Conservation (phyloP, 2,888 invertebrate species). For the Stictocephala bisonia region DNA sequence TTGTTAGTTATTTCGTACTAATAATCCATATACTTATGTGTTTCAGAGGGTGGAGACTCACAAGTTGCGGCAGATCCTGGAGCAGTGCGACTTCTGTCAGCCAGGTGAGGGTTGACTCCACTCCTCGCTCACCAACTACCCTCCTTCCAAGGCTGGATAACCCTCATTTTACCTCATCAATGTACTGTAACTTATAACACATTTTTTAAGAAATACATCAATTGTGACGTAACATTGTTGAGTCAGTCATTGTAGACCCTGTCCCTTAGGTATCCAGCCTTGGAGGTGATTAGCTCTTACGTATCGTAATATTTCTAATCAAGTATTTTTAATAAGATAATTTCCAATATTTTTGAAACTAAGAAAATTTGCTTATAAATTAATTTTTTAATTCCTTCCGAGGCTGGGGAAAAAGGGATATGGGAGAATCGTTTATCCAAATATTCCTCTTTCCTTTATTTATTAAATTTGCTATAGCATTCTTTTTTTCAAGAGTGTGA, state of each 20-base stretch:
- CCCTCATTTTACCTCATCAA: conserved; percentile 25
- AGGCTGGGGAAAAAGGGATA: too few relatives aligned
- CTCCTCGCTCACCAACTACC: background rate
- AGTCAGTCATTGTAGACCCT: background rate
- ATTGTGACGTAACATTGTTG: conserved; percentile 11
- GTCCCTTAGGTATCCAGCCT: conserved; percentile 47
- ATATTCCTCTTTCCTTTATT: too few relatives aligned
- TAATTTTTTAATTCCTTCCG: too few relatives aligned
- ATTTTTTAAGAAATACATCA: conserved; percentile 34
- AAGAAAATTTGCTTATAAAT: too few relatives aligned
- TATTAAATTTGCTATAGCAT: too few relatives aligned
- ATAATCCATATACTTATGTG: too few relatives aligned
- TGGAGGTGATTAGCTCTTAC: conserved; percentile 26
- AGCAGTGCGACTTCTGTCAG: conserved; percentile 79
- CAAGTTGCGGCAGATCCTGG: conserved; percentile 75
- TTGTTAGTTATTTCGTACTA: too few relatives aligned
- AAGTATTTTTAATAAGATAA: too few relatives aligned
- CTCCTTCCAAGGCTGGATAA: conserved; percentile 57
- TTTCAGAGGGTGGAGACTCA: conserved; percentile 73
- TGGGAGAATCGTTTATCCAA: too few relatives aligned
- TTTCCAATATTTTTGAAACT: too few relatives aligned
- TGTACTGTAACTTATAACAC: conserved; percentile 4
- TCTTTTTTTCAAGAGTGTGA: too few relatives aligned
- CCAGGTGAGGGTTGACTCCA: conserved; percentile 57
- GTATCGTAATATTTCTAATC: too few relatives aligned